Percentiles rank a stretch among this genome's conserved stretches.
These are phyloP conservation scores for Apostichopus japonicus DNA, from an alignment of 35 echinoderm and acorn worm species.

Conservation along the genomic window DNA sequence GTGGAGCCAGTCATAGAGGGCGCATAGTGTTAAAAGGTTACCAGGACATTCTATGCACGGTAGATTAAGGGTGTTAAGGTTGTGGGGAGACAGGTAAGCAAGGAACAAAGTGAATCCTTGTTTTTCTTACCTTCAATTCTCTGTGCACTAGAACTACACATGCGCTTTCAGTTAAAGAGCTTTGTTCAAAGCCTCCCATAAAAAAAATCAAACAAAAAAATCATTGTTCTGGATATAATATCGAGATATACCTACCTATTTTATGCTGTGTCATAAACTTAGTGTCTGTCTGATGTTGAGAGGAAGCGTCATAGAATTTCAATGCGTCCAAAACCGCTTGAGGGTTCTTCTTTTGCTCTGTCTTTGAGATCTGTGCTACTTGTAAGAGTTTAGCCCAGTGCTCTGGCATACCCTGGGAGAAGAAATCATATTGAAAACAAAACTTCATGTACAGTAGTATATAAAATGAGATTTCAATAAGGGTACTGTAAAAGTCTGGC, in stretches of 20 bases:
- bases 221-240: neutral
- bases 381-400: constrained; percentile 91
- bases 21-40: too few species aligned
- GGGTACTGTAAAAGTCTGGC: too few species aligned
- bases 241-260: constrained; percentile 53
- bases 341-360: constrained; percentile 97
- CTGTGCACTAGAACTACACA: too few species aligned
- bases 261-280: constrained; percentile 98
- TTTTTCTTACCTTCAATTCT: too few species aligned
- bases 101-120: too few species aligned
- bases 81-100: too few species aligned
- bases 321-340: constrained; percentile 97
- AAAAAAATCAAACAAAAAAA: neutral
- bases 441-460: neutral
- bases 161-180: too few species aligned
- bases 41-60: too few species aligned
- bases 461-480: too few species aligned
- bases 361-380: constrained; percentile 85
- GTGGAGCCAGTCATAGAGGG: too few species aligned
- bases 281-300: constrained; percentile 58
- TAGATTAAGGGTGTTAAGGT: too few species aligned
- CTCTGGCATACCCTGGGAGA: constrained; percentile 93
- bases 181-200: too few species aligned
- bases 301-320: constrained; percentile 94
- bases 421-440: neutral